Conservation (phyloP, 2,888 invertebrate species). For the Leptopilina drosophilae region DNA sequence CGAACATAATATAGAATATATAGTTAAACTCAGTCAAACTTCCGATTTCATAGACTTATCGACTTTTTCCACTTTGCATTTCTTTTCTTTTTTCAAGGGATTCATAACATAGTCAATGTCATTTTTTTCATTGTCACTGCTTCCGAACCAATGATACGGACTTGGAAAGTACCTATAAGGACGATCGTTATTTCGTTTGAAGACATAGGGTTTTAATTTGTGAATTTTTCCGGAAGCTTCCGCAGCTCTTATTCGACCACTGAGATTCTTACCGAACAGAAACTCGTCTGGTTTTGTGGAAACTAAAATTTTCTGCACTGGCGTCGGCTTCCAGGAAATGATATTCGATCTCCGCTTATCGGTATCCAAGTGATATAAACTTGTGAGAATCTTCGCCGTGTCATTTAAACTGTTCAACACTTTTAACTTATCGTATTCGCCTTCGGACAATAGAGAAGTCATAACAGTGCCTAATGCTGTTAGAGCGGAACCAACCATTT, state of each 20-base stretch:
- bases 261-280: slow-evolving; percentile 18
- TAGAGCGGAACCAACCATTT: slow-evolving; percentile 15
- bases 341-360: slow-evolving; percentile 13
- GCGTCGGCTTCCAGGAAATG: slow-evolving; percentile 25
- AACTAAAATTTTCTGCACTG: slow-evolving; percentile 3
- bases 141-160: neutral
- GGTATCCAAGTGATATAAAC: neutral
- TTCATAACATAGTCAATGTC: neutral
- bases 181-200: neutral
- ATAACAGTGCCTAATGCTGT: slow-evolving; percentile 12
- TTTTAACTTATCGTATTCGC: neutral
- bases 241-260: neutral
- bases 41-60: neutral
- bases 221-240: neutral
- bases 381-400: neutral
- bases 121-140: neutral
- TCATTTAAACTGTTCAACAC: slow-evolving; percentile 17
- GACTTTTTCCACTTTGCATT: slow-evolving; percentile 8
- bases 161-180: slow-evolving; percentile 7
- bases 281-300: slow-evolving; percentile 10
- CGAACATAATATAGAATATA: too few relatives aligned
- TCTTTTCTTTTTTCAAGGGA: slow-evolving; percentile 6
- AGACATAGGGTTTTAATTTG: neutral
- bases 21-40: slow-evolving; percentile 8
- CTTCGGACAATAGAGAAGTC: neutral